Conservation (phyloP, 2,113 vertebrate species). For the Spheniscus mendiculus region DNA sequence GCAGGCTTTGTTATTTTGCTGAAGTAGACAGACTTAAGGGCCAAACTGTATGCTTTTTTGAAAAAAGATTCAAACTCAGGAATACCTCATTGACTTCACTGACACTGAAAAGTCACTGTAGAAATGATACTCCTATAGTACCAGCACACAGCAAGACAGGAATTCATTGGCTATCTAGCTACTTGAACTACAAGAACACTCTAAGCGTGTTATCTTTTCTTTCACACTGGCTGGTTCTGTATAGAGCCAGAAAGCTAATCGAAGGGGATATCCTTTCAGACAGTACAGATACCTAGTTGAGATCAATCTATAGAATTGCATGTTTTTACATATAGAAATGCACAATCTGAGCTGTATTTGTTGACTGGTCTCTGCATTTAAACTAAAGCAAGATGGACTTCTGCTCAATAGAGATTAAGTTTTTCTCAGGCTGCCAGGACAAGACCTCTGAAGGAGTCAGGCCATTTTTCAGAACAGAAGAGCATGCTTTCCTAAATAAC, state of each 20-base stretch:
- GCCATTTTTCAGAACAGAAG: neutral
- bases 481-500: neutral
- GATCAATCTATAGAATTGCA: neutral
- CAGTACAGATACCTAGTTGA: neutral
- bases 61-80: neutral
- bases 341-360: neutral
- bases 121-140: neutral
- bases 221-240: neutral
- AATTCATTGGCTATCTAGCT: neutral
- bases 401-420: neutral
- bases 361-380: neutral
- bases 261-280: neutral
- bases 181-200: neutral
- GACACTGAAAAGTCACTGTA: neutral
- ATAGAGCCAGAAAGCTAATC: neutral
- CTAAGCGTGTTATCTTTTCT: neutral
- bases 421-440: slow-evolving; percentile 7
- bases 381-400: neutral
- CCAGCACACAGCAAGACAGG: neutral
- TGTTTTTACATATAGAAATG: neutral
- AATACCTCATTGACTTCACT: neutral
- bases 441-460: neutral
- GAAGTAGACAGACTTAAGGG: neutral
- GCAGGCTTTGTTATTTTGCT: neutral
- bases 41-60: neutral